Base-by-base conservation (phyloP, 2,113 vertebrate species). In the Circaetus cinerascens region DNA sequence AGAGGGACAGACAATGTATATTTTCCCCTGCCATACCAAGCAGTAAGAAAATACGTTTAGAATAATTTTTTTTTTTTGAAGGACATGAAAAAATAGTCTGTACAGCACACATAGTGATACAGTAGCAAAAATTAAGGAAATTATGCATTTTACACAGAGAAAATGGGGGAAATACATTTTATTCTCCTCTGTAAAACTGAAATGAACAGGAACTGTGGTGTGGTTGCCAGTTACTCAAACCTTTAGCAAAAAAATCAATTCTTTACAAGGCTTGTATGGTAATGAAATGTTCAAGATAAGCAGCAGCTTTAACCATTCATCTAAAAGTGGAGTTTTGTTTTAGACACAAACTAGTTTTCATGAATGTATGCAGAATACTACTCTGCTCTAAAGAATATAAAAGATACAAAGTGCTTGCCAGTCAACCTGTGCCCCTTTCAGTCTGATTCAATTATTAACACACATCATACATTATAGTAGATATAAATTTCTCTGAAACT, bases 241-340 rank as follows among this genome's bases (percentile, higher is more conserved):
- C 7, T 63, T 1, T 2, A 40, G 8, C 2, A 59, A 60, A 72
- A 34, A 19, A 40, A 2, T 0, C 0, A 63, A 9, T 34, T 75
- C 10, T 71, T 50, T 41, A 7, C 5, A 90, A 40, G 3, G 21
- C 8, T 77, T 51, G 2, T 27, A 16, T 32, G n/a, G 4, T 63
- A 66, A 23, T 51, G 17, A 60, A 60, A 32, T 4, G 2, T 55
- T 66, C 13, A 74, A 81, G 30, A 15, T 29, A 59, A 82, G 8
- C 5, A 60, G 13, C 5, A 69, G 14, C 11, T 82, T 43, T 71
- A 50, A 40, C 14, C 5, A 32, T 36, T 51, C 11, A 30, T 53
- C 23, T 18, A 67, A 72, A n/a, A 29, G 1, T 3, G 2, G 3
- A 66, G 13, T 71, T 67, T 38, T 56, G 14, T 22, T 81, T 69